A percentile compares a stretch with the other conserved stretches of the same genome.
phyloP scores from a whole-genome alignment of 2,797 vertebrate genomes.

The Ptychadena robeensis region DNA sequence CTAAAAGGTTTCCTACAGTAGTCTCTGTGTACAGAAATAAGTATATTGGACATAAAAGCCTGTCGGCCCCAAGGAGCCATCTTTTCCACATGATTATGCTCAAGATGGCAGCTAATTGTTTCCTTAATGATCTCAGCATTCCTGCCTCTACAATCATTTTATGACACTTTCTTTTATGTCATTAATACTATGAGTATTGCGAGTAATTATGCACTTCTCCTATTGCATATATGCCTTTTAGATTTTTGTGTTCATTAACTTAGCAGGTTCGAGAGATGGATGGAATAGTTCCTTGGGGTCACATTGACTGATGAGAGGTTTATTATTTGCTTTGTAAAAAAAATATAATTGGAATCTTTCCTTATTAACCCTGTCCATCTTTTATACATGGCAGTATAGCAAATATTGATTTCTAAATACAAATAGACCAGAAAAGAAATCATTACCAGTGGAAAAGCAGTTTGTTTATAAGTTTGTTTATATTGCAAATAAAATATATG shows the following conservation, averaged over 20 bases:
- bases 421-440: constrained; percentile 27
- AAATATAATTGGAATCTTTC: constrained; percentile 62
- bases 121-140: constrained; percentile 62
- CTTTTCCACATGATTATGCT: constrained; percentile 63
- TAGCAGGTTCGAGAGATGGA: constrained; percentile 25
- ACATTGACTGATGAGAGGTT: constrained; percentile 42
- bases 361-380: constrained; percentile 58
- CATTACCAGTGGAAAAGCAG: constrained; percentile 15
- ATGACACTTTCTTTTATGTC: constrained; percentile 62
- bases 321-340: constrained; percentile 58
- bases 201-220: constrained; percentile 44
- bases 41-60: constrained; percentile 54
- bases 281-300: constrained; percentile 47
- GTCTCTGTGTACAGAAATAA: constrained; percentile 8
- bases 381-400: constrained; percentile 58
- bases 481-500: constrained; percentile 22
- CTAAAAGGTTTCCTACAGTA: constrained; percentile 24
- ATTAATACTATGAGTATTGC: constrained; percentile 57
- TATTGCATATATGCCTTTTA: constrained; percentile 46
- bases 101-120: constrained; percentile 62
- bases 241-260: constrained; percentile 62
- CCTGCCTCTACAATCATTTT: constrained; percentile 62
- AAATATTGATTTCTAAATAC: constrained; percentile 49
- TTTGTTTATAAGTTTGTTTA: neutral
- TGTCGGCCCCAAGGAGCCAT: constrained; percentile 56